Percentiles rank a stretch among this genome's conserved stretches.
phyloP scores from a whole-genome alignment of 2,797 vertebrate genomes.

The Poecile montanus region DNA sequence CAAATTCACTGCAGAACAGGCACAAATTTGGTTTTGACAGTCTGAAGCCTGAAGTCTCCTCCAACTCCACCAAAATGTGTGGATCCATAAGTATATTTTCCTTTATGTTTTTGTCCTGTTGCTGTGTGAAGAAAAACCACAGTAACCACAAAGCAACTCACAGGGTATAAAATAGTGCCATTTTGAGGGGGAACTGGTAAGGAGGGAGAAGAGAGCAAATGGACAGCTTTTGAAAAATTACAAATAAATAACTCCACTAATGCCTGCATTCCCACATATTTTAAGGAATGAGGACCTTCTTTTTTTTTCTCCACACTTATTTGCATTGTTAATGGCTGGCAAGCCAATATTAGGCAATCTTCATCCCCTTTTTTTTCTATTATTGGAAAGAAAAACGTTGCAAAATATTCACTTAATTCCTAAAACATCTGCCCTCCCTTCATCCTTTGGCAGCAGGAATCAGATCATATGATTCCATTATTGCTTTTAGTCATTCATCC shows the following conservation, averaged over 20 bases:
- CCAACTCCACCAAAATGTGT: neutral
- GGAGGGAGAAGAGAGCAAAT: neutral
- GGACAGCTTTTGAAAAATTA: neutral
- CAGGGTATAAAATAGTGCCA: neutral
- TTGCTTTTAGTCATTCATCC: neutral
- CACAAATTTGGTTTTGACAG: neutral
- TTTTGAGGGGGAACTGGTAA: too few relatives aligned
- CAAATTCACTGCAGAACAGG: neutral
- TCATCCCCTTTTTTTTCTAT: neutral
- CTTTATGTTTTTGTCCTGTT: slow-evolving; percentile 1
- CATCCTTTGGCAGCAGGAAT: neutral
- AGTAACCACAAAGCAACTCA: neutral
- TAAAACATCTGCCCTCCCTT: neutral
- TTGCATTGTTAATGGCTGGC: neutral
- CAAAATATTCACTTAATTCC: neutral
- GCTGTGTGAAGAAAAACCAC: neutral
- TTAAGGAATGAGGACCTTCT: neutral
- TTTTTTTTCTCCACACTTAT: neutral
- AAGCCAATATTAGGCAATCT: neutral
- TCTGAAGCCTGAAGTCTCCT: neutral
- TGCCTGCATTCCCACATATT: neutral
- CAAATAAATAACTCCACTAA: neutral
- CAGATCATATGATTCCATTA: neutral
- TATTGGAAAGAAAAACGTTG: neutral
- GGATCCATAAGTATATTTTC: neutral